Percentiles rank a stretch among this genome's conserved stretches.
Evolutionary conservation across 2,797 vertebrate genomes (phyloP).

Genomic region (Psittacula derbiana): DNA sequence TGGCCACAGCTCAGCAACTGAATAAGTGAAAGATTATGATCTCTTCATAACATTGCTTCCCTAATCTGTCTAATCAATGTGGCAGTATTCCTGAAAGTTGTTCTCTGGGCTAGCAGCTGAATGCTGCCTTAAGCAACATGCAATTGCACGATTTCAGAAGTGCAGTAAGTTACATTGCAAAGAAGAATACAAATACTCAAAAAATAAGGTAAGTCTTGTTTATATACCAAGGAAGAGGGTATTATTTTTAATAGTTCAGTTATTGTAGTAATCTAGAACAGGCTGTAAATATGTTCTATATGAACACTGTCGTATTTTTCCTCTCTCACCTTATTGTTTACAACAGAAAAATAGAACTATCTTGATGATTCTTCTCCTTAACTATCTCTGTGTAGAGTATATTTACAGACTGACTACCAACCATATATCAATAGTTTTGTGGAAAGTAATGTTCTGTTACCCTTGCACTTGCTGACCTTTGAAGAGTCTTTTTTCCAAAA

Average conservation of each 20-base stretch:
- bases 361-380: constrained; percentile 37
- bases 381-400: background rate
- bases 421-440: background rate
- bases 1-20: background rate
- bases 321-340: background rate
- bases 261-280: background rate
- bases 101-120: background rate
- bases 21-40: background rate
- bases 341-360: constrained; percentile 38
- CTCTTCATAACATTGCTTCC: background rate
- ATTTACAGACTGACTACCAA: constrained; percentile 5
- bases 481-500: background rate
- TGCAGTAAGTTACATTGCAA: background rate
- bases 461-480: background rate
- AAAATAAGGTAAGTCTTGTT: background rate
- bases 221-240: background rate
- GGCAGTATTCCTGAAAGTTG: background rate
- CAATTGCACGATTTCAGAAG: background rate
- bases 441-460: background rate
- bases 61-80: background rate
- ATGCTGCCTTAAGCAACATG: background rate
- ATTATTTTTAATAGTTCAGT: background rate
- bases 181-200: background rate
- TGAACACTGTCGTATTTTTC: background rate
- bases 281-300: background rate